Percentiles rank a stretch among this genome's conserved stretches.
Conservation (phyloP, 2,113 vertebrate species). For the Anser cygnoides region DNA sequence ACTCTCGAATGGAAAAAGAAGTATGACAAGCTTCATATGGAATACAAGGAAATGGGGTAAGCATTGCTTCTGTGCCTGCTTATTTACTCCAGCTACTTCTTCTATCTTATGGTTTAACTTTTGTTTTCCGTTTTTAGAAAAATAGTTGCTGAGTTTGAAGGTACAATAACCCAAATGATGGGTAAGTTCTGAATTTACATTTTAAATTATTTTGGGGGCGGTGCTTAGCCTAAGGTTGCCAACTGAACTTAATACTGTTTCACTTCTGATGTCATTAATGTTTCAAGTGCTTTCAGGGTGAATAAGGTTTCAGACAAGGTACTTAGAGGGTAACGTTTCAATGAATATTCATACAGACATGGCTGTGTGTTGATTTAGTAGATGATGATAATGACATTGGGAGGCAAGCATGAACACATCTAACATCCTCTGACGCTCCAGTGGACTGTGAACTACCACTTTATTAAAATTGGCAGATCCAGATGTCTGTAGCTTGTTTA, state of each 20-base stretch:
- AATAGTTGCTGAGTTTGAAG: slow-evolving; percentile 87
- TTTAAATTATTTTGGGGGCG: background rate
- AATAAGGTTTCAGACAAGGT: background rate
- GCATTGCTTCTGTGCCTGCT: background rate
- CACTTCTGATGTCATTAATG: background rate
- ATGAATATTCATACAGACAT: background rate
- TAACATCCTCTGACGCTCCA: background rate
- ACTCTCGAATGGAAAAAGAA: slow-evolving; percentile 73
- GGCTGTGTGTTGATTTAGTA: background rate
- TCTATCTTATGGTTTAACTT: background rate
- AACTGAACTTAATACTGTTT: background rate
- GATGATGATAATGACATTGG: background rate
- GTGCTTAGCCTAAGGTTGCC: background rate
- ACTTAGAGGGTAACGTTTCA: background rate
- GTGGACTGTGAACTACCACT: background rate
- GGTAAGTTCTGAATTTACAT: slow-evolving; percentile 73
- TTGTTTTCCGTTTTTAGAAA: slow-evolving; percentile 72
- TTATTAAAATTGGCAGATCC: background rate
- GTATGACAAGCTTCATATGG: slow-evolving; percentile 71
- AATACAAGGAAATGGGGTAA: slow-evolving; percentile 88
- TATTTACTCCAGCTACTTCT: background rate
- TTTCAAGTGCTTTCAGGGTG: background rate
- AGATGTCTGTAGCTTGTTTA: background rate
- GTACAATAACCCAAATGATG: slow-evolving; percentile 79
- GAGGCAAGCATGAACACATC: background rate